phyloP scores from a whole-genome alignment of 1,140 invertebrate species.

The Diploscapter pachys region DNA sequence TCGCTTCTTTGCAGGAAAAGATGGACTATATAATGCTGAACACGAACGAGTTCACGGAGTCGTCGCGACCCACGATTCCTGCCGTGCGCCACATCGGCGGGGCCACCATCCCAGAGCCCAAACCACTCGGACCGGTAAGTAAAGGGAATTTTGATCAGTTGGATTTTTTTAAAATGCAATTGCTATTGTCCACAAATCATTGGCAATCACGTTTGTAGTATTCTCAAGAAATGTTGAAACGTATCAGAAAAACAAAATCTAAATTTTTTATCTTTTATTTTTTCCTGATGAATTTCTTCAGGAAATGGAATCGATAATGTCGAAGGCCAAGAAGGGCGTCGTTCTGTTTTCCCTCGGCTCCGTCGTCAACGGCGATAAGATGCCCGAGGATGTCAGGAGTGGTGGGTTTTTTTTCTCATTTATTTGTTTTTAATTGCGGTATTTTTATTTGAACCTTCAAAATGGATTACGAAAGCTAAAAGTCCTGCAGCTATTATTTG shows the following conservation, averaged over 20 bases:
- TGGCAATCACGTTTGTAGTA: too few species aligned
- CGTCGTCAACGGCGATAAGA: conserved; percentile 23
- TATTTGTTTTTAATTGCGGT: too few species aligned
- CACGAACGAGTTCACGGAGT: conserved; percentile 13
- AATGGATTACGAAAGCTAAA: too few species aligned
- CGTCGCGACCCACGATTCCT: conserved; percentile 10
- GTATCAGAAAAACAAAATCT: too few species aligned
- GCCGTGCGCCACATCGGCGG: conserved; percentile 17
- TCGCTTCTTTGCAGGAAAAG: conserved; percentile 6
- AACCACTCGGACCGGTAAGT: conserved; percentile 9
- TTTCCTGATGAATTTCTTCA: neutral
- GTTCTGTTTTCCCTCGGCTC: conserved; percentile 31
- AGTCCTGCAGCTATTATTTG: too few species aligned
- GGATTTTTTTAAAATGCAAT: neutral
- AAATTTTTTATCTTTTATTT: too few species aligned
- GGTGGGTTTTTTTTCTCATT: neutral
- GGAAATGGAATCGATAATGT: conserved; percentile 14
- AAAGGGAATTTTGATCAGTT: too few species aligned
- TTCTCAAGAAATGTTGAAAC: too few species aligned
- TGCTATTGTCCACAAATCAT: too few species aligned
- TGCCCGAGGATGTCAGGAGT: conserved; percentile 15
- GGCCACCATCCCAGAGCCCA: conserved; percentile 15
- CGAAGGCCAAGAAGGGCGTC: conserved; percentile 7
- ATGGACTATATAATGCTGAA: conserved; percentile 18
- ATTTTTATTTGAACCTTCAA: too few species aligned